A percentile compares a stretch with the other conserved stretches of the same genome.
These are phyloP conservation scores for Eremophila alpestris DNA, from an alignment of 2,797 vertebrate species.

Conservation along the genomic window DNA sequence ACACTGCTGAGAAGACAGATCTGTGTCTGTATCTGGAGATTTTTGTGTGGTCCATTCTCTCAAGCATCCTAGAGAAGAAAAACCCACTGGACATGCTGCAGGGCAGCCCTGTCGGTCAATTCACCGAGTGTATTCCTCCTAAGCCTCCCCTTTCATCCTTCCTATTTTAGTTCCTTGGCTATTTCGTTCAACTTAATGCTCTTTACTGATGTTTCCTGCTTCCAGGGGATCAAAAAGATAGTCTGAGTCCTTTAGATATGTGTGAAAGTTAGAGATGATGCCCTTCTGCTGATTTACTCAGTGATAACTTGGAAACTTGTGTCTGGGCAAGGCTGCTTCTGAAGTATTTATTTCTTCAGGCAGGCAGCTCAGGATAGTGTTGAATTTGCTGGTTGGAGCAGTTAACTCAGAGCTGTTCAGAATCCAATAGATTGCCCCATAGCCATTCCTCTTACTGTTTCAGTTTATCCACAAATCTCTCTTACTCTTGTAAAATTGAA, in stretches of 20 bases:
- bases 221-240: conserved; percentile 4
- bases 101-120: background rate
- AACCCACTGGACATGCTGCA: background rate
- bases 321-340: background rate
- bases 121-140: background rate
- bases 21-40: background rate
- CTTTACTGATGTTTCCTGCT: background rate
- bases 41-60: background rate
- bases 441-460: conserved; percentile 46
- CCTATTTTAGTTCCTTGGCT: background rate
- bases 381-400: conserved; percentile 3
- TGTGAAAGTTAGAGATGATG: conserved; percentile 12
- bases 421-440: background rate
- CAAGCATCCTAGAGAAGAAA: background rate
- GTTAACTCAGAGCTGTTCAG: background rate
- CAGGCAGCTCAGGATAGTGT: conserved; percentile 20
- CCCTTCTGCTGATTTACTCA: background rate
- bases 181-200: background rate
- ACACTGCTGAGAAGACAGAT: background rate
- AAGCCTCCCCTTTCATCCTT: background rate
- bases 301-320: background rate
- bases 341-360: conserved; percentile 32
- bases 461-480: conserved; percentile 56
- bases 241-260: background rate
- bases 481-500: conserved; percentile 38